Evolutionary conservation across 2,113 vertebrate species (phyloP).

Genomic region (Sceloporus undulatus): DNA sequence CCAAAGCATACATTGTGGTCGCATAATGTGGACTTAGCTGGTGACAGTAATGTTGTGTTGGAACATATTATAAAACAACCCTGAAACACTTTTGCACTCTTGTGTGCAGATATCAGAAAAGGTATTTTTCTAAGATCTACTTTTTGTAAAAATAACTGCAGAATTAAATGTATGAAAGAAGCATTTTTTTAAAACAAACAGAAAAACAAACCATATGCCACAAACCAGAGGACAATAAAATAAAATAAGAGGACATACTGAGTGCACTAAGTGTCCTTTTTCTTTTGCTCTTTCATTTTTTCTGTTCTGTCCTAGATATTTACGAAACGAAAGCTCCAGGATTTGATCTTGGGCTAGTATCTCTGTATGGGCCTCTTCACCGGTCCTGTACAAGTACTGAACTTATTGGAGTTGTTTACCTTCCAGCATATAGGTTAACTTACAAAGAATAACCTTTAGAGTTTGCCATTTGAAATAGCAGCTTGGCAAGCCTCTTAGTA

Average conservation of each 20-base stretch:
- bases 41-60: background rate
- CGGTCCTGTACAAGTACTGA: background rate
- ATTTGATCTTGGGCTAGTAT: background rate
- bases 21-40: background rate
- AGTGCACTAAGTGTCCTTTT: background rate
- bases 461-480: background rate
- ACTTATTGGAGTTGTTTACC: background rate
- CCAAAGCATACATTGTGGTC: no score
- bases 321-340: background rate
- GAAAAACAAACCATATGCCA: no score
- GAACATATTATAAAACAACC: fast-evolving
- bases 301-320: background rate
- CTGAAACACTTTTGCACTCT: background rate
- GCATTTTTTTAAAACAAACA: no score
- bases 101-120: no score
- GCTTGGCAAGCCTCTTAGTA: no score
- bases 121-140: background rate
- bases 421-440: background rate
- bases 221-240: no score
- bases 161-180: background rate
- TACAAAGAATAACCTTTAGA: background rate
- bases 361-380: background rate
- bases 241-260: no score
- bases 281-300: background rate
- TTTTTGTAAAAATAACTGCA: slow-evolving; percentile 13